Base-by-base conservation (phyloP, 2,797 vertebrate species). In the Poeciliopsis presidionis region DNA sequence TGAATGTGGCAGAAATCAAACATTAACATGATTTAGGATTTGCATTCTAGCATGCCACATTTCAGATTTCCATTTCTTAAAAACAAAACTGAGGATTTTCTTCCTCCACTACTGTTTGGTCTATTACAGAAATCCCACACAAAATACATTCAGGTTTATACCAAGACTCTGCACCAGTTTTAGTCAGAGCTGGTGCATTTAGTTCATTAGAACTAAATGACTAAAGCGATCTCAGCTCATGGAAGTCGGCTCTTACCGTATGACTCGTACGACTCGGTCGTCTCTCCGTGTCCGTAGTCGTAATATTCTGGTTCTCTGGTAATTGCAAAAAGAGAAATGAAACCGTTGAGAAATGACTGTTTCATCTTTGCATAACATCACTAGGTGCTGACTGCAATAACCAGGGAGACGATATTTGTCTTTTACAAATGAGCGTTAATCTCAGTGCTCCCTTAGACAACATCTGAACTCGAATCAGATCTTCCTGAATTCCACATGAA, bases 251-350 rank as follows among this genome's bases (percentile, higher is more conserved):
- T n/a, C 97, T 92, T 95, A 99, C 98, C 97, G 79, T 99, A 99
- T 73, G 96, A 95, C 89, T 99, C 98, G 49, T 99, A 99, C 2
- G 97, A 95, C 88, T 99, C 97, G 84, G 97, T 97, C 82, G 95
- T 94, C 84, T 99, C 98, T 87, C 98, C 98, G 4, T 99, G 98
- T 94, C 97, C 98, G 78, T 99, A 99, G 93, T 99, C 98, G 80
- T 99, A 99, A 94, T 99, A 99, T 92, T 99, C 98, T 85, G 97
- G 96, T 80, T 99, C 98, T 93, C 98, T 99, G 94, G 43, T 81
- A 78, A 87, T 82, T 79, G 67, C 76, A 82, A 81, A 89, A 74
- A 61, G 75, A 76, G 77, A 81, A 83, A 89, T 71, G 63, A 45
- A 22, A 20, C 16, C 46, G 36, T 46, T 8, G 41, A 81, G 12